Evolutionary conservation across 2,797 vertebrate genomes (phyloP).

Genomic region (Telmatherina bonti): DNA sequence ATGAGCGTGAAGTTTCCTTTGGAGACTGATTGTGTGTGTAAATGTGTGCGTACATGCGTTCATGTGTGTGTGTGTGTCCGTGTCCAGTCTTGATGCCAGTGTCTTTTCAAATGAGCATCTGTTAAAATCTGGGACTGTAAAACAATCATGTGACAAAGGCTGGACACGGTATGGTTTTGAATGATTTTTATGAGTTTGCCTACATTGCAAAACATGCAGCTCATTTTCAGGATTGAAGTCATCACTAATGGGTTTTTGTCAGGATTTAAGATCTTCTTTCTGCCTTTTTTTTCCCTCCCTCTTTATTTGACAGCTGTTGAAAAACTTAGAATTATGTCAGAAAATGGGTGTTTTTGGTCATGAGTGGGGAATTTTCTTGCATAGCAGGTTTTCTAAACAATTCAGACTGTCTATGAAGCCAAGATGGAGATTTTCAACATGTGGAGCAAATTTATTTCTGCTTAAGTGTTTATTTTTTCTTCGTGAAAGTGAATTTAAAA

Average conservation of each 20-base stretch:
- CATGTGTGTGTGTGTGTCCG: not conserved
- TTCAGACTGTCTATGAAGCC: not conserved
- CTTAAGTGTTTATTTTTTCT: not conserved
- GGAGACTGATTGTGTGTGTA: conserved; percentile 17
- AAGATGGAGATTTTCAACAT: not conserved
- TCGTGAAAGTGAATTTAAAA: not conserved
- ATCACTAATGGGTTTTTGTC: conserved; percentile 53
- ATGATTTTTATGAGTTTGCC: conserved; percentile 55
- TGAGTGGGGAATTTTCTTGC: conserved; percentile 1
- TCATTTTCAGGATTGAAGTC: conserved; percentile 62
- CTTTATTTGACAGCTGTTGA: conserved; percentile 29
- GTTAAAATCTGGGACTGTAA: conserved; percentile 54
- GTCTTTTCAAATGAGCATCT: conserved; percentile 43
- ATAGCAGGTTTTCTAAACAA: not conserved
- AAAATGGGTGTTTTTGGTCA: conserved; percentile 15
- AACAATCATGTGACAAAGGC: conserved; percentile 50
- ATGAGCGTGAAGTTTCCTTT: conserved; percentile 57
- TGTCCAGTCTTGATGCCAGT: conserved; percentile 16
- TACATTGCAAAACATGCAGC: conserved; percentile 44
- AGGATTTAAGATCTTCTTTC: conserved; percentile 43
- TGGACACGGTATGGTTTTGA: conserved; percentile 46
- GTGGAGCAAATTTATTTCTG: not conserved
- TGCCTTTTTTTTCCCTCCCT: conserved; percentile 36
- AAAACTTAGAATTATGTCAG: conserved; percentile 7
- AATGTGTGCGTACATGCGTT: not conserved